These are phyloP conservation scores for Halichondria panicea DNA, from an alignment of 37 sponge, comb jelly and placozoan genomes.

Conservation along the genomic window DNA sequence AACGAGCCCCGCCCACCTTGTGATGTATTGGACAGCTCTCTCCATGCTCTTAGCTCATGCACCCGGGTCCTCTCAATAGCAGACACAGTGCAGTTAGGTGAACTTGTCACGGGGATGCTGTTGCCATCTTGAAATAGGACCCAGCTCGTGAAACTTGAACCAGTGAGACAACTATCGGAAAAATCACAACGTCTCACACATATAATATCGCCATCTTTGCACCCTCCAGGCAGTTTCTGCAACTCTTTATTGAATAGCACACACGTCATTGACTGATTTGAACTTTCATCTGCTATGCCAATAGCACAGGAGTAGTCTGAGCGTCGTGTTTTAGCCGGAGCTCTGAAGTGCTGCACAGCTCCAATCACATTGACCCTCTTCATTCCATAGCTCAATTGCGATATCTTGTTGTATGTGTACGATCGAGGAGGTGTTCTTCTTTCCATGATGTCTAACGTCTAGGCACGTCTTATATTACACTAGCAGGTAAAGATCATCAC, in stretches of 20 bases:
- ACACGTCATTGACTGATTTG: background rate
- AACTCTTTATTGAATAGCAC: background rate
- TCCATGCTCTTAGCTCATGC: background rate
- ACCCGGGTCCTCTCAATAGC: background rate
- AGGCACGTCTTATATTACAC: too few species aligned
- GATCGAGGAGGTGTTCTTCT: too few species aligned
- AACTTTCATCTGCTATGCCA: background rate
- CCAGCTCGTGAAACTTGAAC: background rate
- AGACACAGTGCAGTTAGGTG: background rate
- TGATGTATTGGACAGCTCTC: background rate
- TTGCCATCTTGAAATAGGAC: background rate
- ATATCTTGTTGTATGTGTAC: too few species aligned
- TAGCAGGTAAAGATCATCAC: too few species aligned
- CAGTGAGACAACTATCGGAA: background rate
- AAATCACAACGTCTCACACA: background rate
- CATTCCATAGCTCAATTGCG: background rate
- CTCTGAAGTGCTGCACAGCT: background rate
- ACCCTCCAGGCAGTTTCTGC: background rate
- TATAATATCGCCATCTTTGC: background rate
- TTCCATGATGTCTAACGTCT: too few species aligned
- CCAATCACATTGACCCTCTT: constrained; percentile 5
- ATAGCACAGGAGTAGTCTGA: background rate
- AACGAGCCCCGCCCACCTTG: background rate
- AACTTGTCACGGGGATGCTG: background rate
- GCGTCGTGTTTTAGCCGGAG: background rate